Evolutionary conservation across 2,797 vertebrate genomes (phyloP).

Genomic region (Melanogrammus aeglefinus): DNA sequence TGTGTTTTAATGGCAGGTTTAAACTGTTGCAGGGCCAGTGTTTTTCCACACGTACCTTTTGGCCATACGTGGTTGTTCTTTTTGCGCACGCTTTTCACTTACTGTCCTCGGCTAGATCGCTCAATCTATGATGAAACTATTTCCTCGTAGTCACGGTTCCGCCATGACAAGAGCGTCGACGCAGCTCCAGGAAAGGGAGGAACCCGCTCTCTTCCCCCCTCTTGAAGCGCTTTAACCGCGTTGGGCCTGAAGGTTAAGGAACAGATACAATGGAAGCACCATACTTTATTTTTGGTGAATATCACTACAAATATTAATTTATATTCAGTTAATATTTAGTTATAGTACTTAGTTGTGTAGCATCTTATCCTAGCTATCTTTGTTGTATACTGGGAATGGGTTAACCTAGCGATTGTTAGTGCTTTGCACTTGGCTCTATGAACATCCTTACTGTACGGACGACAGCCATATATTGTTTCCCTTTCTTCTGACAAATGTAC

Average conservation of each 20-base stretch:
- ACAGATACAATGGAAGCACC: neutral
- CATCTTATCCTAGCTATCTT: too few relatives aligned
- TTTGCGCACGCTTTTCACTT: conserved; percentile 40
- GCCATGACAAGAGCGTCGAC: neutral
- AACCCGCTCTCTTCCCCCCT: neutral
- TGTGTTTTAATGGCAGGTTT: conserved; percentile 76
- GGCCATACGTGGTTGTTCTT: conserved; percentile 32
- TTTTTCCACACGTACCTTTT: conserved; percentile 57
- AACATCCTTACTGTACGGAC: too few relatives aligned
- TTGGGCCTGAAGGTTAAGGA: neutral
- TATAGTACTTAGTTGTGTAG: too few relatives aligned
- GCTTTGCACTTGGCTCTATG: too few relatives aligned
- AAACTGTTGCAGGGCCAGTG: conserved; percentile 58
- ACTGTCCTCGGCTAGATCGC: neutral
- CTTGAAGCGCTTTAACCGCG: neutral
- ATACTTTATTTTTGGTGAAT: neutral
- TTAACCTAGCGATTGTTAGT: too few relatives aligned
- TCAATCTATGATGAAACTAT: neutral
- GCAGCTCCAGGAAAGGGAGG: neutral
- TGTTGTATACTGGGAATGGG: too few relatives aligned
- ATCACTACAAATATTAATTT: neutral
- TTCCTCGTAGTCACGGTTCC: neutral
- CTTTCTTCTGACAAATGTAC: too few relatives aligned
- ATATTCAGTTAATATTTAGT: too few relatives aligned
- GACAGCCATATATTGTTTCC: too few relatives aligned